These are phyloP conservation scores for Peribatodes rhomboidaria DNA, from an alignment of 2,888 invertebrate species.

Conservation along the genomic window DNA sequence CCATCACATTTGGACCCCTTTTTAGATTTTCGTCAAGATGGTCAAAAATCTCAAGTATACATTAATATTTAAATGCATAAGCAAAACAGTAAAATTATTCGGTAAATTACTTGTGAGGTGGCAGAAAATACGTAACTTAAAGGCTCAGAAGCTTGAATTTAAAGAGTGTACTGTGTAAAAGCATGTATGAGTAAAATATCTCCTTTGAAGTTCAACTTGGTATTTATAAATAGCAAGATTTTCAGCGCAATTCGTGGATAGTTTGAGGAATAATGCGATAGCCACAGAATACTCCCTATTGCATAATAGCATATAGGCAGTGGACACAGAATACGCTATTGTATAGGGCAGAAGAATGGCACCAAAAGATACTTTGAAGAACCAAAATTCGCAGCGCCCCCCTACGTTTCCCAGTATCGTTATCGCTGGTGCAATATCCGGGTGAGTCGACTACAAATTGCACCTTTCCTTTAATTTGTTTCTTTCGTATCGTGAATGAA, in stretches of 20 bases:
- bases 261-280: neutral
- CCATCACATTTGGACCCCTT: too few relatives aligned
- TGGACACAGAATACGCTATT: too few relatives aligned
- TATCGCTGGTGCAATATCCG: neutral
- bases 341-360: too few relatives aligned
- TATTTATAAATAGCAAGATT: neutral
- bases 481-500: neutral
- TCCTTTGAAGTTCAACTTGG: neutral
- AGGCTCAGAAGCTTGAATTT: neutral
- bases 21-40: neutral
- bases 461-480: neutral
- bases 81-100: neutral
- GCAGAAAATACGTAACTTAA: neutral
- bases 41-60: conserved; percentile 9
- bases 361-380: neutral
- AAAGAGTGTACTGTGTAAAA: neutral
- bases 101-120: neutral
- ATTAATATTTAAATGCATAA: conserved; percentile 1
- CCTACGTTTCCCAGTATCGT: neutral
- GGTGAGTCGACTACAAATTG: too few relatives aligned
- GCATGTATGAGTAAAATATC: neutral
- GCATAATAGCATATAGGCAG: too few relatives aligned
- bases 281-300: too few relatives aligned
- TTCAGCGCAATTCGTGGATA: neutral
- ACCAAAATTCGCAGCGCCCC: neutral